Evolutionary conservation across 2,797 vertebrate genomes (phyloP).

Genomic region (Gambusia yucatana): DNA sequence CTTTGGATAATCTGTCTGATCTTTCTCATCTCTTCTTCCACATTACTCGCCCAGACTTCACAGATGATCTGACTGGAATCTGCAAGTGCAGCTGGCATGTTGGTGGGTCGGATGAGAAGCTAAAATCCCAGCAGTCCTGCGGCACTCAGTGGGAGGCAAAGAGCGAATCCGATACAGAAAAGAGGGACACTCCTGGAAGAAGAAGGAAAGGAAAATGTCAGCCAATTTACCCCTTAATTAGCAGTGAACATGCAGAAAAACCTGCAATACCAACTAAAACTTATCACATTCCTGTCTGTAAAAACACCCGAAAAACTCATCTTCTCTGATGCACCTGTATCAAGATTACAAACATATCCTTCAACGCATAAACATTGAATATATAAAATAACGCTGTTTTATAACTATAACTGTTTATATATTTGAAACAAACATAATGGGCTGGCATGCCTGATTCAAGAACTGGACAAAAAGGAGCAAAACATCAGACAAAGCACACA

Average conservation of each 20-base stretch:
- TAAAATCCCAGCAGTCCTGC: slow-evolving; percentile 49
- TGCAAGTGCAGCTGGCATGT: slow-evolving; percentile 96
- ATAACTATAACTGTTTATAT: background rate
- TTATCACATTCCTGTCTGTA: background rate
- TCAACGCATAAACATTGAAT: background rate
- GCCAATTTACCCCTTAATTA: background rate
- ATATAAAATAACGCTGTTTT: background rate
- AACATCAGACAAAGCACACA: background rate
- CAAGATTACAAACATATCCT: background rate
- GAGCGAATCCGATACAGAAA: slow-evolving; percentile 11
- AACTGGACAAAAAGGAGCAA: background rate
- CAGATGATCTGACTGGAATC: slow-evolving; percentile 99
- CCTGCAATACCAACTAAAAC: background rate
- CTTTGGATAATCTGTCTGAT: slow-evolving; percentile 95
- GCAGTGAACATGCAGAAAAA: background rate
- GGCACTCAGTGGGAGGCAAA: slow-evolving; percentile 11
- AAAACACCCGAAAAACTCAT: background rate
- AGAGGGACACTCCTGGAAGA: slow-evolving; percentile 23
- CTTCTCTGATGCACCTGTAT: background rate
- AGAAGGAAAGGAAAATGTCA: background rate
- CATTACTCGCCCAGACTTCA: slow-evolving; percentile 98
- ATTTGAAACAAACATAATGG: background rate
- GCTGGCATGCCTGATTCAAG: background rate
- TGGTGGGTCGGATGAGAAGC: slow-evolving; percentile 61
- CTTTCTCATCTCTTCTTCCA: slow-evolving; percentile 98